Evolutionary conservation across 2,888 invertebrate genomes (phyloP), one percentile per base, ranked within the genome.

Genomic region (Timandra comae): DNA sequence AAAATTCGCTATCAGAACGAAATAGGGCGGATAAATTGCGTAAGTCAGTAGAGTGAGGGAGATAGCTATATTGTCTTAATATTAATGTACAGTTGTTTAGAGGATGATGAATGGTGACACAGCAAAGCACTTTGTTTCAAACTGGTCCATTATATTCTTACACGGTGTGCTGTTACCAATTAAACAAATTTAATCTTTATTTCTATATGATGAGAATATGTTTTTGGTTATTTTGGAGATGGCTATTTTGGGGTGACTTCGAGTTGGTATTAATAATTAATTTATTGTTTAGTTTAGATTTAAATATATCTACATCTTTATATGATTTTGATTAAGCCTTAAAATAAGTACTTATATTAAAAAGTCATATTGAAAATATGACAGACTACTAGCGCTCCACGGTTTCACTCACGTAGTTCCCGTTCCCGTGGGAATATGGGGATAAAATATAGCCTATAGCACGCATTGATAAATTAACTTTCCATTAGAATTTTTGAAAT

Each of bases 81-180:
- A 72, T 70, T 71, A 74, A 78, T 71, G 71, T 73, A n/a, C n/a
- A 75, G 64, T 67, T 63, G 69, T 63, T 56, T 58, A 50, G 52
- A 38, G 56, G 58, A 78, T 81, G 82, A 84, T 79, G 75, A 81
- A 82, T 78, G 68, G 67, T 56, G 78, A 82, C 82, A 84, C 49
- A 69, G 75, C 70, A 79, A 81, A 80, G 81, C 82, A 82, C 82
- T 84, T 75, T 75, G 72, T 52, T 67, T 72, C 71, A 71, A 75
- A 73, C 71, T 68, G 62, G 49, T 59, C 70, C 64, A 68, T 74
- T 77, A 73, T 77, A 73, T 77, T 74, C 70, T 73, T 71, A 63
- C 61, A 42, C 60, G 56, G 60, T 67, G 63, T 73, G 73, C 69
- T 68, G 72, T 55, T 63, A 57, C 58, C 52, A 56, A 59, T 62